Evolutionary conservation across 2,797 vertebrate species (phyloP), one percentile per base, ranked within the genome.

Genomic region (Peromyscus aztecus): DNA sequence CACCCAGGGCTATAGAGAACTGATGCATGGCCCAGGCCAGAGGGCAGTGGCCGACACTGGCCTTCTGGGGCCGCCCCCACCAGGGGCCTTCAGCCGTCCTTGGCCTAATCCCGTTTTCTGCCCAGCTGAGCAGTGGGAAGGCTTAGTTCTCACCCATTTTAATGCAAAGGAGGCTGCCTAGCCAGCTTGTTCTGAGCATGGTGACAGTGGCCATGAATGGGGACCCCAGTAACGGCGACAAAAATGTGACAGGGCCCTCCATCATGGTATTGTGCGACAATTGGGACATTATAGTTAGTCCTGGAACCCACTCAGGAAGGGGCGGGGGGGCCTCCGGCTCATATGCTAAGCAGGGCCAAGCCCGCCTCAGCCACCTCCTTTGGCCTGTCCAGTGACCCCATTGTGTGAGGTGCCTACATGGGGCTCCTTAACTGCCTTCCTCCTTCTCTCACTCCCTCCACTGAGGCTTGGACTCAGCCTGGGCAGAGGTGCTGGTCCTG

Each of bases 221-320:
- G 98, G 98, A 98, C 98, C 98, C 98, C 99, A 99, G 99, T 99
- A 99, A 99, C 99, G 98, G 99, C 97, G 99, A 99, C 99, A 99
- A 99, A 99, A 99, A 99, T 99, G 99, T 99, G 99, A 99, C 99
- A 99, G 98, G 99, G 98, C 99, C 99, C 99, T 99, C 99, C 99
- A 99, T 99, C 99, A 99, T 97, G 97, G 98, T 98, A 99, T 98
- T 98, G 98, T 98, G 98, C 92, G 98, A 98, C 99, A 98, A 99
- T 99, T 98, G 98, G 98, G 99, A 99, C 99, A 99, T 99, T 98
- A 99, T 99, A 98, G 99, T 98, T 98, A 98, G 98, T 99, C 98
- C 99, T 98, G 98, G 97, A 97, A 94, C 90, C 96, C 98, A 98
- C 98, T 98, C 92, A 80, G 98, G 98, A 98, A 98, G 98, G 98